A percentile compares a stretch with the other conserved stretches of the same genome.
phyloP scores from a whole-genome alignment of 53 echinoderm and acorn worm genomes.

The Zoroaster sp. region DNA sequence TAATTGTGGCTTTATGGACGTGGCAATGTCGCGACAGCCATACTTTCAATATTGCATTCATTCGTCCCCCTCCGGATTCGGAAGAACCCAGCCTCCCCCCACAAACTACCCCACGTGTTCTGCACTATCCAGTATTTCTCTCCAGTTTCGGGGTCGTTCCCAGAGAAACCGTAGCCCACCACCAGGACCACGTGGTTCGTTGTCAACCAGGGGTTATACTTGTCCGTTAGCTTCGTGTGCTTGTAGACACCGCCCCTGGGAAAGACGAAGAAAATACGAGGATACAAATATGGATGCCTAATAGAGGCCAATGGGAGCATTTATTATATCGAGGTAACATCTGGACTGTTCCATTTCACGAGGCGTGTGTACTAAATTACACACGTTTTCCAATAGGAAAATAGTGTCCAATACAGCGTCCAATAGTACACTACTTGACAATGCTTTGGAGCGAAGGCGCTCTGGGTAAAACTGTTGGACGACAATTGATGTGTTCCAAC shows the following conservation, averaged over 20 bases:
- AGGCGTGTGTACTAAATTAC: no score
- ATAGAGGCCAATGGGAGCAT: no score
- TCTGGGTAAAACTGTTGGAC: no score
- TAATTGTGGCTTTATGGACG: slow-evolving; percentile 38
- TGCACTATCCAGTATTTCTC: slow-evolving; percentile 83
- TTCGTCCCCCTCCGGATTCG: slow-evolving; percentile 65
- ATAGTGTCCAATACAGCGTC: no score
- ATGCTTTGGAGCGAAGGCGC: no score
- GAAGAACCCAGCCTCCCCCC: slow-evolving; percentile 74
- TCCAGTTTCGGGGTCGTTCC: slow-evolving; percentile 63
- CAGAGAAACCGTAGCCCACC: slow-evolving; percentile 65
- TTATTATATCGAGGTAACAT: no score
- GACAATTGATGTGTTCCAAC: no score
- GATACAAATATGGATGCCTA: not conserved
- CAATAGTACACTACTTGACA: no score
- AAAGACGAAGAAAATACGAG: not conserved
- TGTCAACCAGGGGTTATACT: slow-evolving; percentile 76
- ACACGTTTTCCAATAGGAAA: no score
- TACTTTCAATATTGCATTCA: slow-evolving; percentile 73
- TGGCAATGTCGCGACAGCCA: slow-evolving; percentile 74
- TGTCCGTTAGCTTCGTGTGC: slow-evolving; percentile 67
- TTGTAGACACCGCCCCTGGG: slow-evolving; percentile 63
- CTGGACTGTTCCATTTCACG: no score
- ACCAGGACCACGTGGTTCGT: slow-evolving; percentile 78
- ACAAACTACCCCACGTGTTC: slow-evolving; percentile 71